Evolutionary conservation across 1,140 invertebrate species (phyloP).

Genomic region (Oedothorax gibbosus): DNA sequence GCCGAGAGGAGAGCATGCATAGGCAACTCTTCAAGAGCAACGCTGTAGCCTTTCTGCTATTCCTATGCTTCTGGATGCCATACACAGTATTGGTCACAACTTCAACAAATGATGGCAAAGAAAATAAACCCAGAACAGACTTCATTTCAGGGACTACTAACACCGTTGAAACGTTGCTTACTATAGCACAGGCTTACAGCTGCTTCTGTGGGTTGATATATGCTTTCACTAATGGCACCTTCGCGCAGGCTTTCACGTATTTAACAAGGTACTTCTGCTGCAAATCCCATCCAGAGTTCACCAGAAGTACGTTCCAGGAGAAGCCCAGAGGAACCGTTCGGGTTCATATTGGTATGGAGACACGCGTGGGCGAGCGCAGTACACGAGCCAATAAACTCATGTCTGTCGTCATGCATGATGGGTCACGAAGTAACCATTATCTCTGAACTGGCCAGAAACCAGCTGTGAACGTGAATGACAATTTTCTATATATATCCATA

Average conservation of each 20-base stretch:
- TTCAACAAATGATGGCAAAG: not conserved
- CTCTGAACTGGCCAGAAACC: not conserved
- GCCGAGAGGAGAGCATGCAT: conserved; percentile 59
- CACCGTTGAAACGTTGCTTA: conserved; percentile 53
- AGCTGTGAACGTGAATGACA: not conserved
- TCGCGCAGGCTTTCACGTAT: conserved; percentile 61
- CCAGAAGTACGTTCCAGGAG: conserved; percentile 62
- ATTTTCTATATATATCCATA: conserved; percentile 22
- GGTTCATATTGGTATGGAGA: conserved; percentile 63
- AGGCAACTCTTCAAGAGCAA: conserved; percentile 61
- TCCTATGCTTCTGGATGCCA: conserved; percentile 61
- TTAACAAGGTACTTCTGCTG: conserved; percentile 63
- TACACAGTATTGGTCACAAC: conserved; percentile 51
- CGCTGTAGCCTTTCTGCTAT: conserved; percentile 59
- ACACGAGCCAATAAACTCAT: conserved; percentile 44
- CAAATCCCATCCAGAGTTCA: conserved; percentile 62
- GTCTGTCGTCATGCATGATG: conserved; percentile 51
- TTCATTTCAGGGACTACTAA: conserved; percentile 28
- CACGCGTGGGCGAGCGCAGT: conserved; percentile 52
- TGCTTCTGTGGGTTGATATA: conserved; percentile 61
- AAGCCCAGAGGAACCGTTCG: conserved; percentile 61
- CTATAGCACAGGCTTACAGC: conserved; percentile 60
- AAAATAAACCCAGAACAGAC: conserved; percentile 5
- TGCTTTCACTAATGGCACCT: conserved; percentile 58
- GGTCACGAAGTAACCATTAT: conserved; percentile 35